Conservation (phyloP, 1,140 invertebrate genomes). For the Leptopilina clavipes region DNA sequence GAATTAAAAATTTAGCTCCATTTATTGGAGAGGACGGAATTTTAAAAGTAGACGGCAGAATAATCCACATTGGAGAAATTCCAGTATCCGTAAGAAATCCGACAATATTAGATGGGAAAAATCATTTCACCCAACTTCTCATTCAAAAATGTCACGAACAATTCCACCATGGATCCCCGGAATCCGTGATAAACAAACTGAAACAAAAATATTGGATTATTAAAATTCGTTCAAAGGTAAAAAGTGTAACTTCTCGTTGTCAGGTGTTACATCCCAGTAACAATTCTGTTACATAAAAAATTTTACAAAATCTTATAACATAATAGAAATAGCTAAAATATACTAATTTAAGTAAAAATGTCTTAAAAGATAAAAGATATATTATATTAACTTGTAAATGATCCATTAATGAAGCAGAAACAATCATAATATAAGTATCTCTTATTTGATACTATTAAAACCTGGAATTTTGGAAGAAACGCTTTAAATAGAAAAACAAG, state of each 20-base stretch:
- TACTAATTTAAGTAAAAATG: no score
- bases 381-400: no score
- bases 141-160: slow-evolving; percentile 44
- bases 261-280: no score
- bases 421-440: no score
- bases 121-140: slow-evolving; percentile 23
- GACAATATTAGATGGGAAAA: slow-evolving; percentile 38
- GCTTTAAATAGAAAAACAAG: no score
- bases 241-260: not conserved
- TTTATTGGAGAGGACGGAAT: not conserved
- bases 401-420: no score
- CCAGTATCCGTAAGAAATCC: slow-evolving; percentile 7
- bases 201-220: slow-evolving; percentile 52
- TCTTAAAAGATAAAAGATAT: no score
- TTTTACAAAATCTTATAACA: no score
- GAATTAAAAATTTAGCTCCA: not conserved
- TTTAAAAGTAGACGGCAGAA: not conserved
- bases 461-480: no score
- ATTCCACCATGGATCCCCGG: slow-evolving; percentile 42
- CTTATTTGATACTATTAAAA: no score
- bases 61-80: not conserved
- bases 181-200: slow-evolving; percentile 55
- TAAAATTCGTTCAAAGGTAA: slow-evolving; percentile 39
- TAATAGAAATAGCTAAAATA: no score
- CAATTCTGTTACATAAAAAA: no score